These are phyloP conservation scores for Carterocephalus palaemon DNA, from an alignment of 2,888 invertebrate species.

Conservation along the genomic window DNA sequence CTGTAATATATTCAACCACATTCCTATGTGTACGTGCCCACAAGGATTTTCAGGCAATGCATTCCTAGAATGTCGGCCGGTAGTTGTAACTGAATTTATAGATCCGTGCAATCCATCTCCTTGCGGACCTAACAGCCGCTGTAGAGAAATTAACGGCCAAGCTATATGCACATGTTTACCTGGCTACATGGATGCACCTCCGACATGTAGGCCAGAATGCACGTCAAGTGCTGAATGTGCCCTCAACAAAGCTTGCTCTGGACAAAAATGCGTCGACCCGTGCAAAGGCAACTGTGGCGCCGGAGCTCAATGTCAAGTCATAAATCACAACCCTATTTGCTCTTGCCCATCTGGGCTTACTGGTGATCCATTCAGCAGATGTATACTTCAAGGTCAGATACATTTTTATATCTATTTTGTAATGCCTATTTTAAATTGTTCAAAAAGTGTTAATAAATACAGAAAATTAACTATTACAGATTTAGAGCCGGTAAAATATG, in stretches of 20 bases:
- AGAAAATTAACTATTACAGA: slow-evolving; percentile 45
- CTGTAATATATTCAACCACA: slow-evolving; percentile 83
- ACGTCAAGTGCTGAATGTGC: slow-evolving; percentile 83
- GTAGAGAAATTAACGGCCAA: slow-evolving; percentile 82
- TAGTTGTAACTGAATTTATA: slow-evolving; percentile 51
- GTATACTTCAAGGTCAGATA: slow-evolving; percentile 78
- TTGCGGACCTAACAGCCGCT: slow-evolving; percentile 85
- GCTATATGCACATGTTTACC: slow-evolving; percentile 84
- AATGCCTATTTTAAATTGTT: no score
- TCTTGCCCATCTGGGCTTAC: slow-evolving; percentile 82
- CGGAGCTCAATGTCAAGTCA: slow-evolving; percentile 84
- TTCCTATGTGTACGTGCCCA: slow-evolving; percentile 80
- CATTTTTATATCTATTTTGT: not conserved
- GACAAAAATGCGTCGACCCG: slow-evolving; percentile 85
- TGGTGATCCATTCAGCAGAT: slow-evolving; percentile 86
- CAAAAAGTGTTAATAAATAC: slow-evolving; percentile 7
- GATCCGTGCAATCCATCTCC: slow-evolving; percentile 85
- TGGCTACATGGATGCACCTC: slow-evolving; percentile 85
- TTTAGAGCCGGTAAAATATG: slow-evolving; percentile 45
- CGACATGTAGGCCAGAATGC: slow-evolving; percentile 85
- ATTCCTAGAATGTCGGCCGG: slow-evolving; percentile 80
- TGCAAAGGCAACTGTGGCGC: slow-evolving; percentile 86
- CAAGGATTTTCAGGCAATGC: slow-evolving; percentile 83
- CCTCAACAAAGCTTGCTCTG: slow-evolving; percentile 82
- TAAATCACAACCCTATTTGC: slow-evolving; percentile 86